A percentile compares a stretch with the other conserved stretches of the same genome.
Conservation (phyloP, 2,113 vertebrate species). For the Cryptotis parvus region DNA sequence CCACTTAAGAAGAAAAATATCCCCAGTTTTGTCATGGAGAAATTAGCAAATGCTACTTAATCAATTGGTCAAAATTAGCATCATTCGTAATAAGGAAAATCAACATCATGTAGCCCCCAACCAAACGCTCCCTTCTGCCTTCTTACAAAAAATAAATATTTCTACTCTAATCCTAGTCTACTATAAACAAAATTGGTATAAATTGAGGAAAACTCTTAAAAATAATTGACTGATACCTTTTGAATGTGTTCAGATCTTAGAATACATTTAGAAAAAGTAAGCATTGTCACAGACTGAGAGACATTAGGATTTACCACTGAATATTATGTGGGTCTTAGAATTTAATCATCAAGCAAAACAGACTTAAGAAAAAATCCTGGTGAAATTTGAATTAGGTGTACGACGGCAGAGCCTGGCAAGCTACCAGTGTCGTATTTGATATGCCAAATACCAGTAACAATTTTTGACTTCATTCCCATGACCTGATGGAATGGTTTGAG, state of each 20-base stretch:
- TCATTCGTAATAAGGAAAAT: not conserved
- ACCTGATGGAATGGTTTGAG: too few relatives aligned
- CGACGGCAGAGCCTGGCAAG: too few relatives aligned
- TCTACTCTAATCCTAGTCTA: not conserved
- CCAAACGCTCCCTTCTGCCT: not conserved
- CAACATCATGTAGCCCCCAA: too few relatives aligned
- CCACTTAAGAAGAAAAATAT: not conserved
- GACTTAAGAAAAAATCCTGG: not conserved
- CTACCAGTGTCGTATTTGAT: too few relatives aligned
- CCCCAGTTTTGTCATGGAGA: not conserved
- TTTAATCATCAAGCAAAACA: not conserved
- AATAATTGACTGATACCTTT: not conserved
- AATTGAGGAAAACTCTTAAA: not conserved
- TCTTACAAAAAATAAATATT: not conserved
- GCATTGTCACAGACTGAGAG: not conserved
- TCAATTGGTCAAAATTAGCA: not conserved
- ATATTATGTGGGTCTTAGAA: not conserved
- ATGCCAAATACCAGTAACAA: too few relatives aligned
- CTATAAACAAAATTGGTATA: not conserved
- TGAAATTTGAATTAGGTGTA: not conserved
- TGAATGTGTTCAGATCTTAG: not conserved
- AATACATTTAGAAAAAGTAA: not conserved
- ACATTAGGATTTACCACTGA: not conserved
- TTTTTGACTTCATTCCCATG: too few relatives aligned
- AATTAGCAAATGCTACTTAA: not conserved